Evolutionary conservation across 2,797 vertebrate species (phyloP), one percentile per base, ranked within the genome.

Genomic region (Amniataba percoides): DNA sequence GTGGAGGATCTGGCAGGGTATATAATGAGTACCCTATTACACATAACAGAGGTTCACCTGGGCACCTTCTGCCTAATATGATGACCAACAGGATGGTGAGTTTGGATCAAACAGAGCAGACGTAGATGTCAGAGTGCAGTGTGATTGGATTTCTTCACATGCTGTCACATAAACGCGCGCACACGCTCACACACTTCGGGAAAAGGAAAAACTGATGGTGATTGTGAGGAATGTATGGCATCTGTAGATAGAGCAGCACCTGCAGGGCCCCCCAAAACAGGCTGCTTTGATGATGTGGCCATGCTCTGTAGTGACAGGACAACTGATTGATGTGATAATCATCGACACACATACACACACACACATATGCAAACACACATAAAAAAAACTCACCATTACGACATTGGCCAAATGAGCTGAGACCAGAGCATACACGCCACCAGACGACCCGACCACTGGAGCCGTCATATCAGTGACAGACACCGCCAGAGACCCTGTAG

Each of bases 401-500:
- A 99, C 97, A 74, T 99, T 99, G 87, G 98, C 98, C 85, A 99
- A 94, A 90, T 99, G 98, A 72, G 98, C 98, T 2, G 98, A 99
- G 83, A 99, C 96, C n/a, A 99, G 96, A 0, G 98, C 98, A 3
- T 99, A 99, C n/a, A 99, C 97, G 1, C 98, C 98, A 77, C 97
- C 98, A 7, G 98, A 99, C 31, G 98, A 98, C 21, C 98, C 98
- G 34, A 99, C 97, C 58, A 97, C 97, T 0, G 98, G 98, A 0
- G 98, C 98, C 0, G 96, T 98, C 98, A 99, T 99, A 83, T 99
- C 98, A 11, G 97, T 96, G 92, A 99, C 96, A 1, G 98, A 99
- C 80, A 98, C 97, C 0, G 97, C 97, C 92, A 99, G 89, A 63
- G 98, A 99, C 53, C 98, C 98, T 99, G 93, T 16, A 80, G 69